These are phyloP conservation scores for Eilema griseolum DNA, from an alignment of 2,888 invertebrate genomes.

Conservation along the genomic window DNA sequence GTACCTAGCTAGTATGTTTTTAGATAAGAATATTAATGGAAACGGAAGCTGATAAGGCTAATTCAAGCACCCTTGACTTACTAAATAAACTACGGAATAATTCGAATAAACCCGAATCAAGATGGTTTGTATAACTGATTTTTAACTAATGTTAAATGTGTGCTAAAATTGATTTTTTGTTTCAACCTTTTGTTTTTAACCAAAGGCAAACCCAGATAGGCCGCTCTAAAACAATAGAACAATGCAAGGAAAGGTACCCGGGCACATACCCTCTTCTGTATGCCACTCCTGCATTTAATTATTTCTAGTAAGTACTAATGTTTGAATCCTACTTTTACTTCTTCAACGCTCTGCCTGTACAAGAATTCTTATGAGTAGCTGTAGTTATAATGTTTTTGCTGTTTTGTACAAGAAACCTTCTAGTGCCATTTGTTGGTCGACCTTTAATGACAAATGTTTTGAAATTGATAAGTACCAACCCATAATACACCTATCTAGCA, in stretches of 20 bases:
- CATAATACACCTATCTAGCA: neutral
- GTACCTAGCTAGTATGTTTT: slow-evolving; percentile 8
- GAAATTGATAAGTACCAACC: neutral
- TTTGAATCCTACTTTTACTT: neutral
- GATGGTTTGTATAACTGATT: slow-evolving; percentile 8
- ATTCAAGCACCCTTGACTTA: slow-evolving; percentile 12
- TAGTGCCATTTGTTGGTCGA: neutral
- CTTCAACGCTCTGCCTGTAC: neutral
- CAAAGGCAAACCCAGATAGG: slow-evolving; percentile 8
- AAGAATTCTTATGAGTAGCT: neutral
- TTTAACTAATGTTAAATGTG: neutral
- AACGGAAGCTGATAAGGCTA: slow-evolving; percentile 9
- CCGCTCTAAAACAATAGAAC: slow-evolving; percentile 49
- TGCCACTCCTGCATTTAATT: slow-evolving; percentile 76
- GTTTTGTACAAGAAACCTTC: neutral
- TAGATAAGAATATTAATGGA: slow-evolving; percentile 46
- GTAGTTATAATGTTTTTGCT: neutral
- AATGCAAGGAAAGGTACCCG: slow-evolving; percentile 70
- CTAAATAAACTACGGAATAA: slow-evolving; percentile 4
- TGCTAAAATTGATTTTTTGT: neutral
- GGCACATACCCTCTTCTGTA: slow-evolving; percentile 67
- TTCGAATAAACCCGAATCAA: slow-evolving; percentile 8
- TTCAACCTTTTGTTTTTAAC: neutral
- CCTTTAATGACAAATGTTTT: neutral
- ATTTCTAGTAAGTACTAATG: slow-evolving; percentile 73